Base-by-base conservation (phyloP, 2,888 invertebrate genomes). In the Rhopalosiphum nymphaeae region DNA sequence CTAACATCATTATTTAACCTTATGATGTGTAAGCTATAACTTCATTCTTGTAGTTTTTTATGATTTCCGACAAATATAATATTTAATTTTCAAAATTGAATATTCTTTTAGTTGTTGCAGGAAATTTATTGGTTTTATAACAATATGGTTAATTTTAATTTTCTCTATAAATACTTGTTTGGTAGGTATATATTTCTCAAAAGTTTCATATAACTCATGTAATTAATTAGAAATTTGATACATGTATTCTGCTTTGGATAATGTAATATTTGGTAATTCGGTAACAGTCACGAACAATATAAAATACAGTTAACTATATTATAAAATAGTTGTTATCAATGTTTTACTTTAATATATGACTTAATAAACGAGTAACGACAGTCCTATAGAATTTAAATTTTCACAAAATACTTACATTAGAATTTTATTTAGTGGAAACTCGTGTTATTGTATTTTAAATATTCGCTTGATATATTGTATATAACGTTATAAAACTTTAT, bases 221-320 rank as follows among this genome's bases (percentile, higher is more conserved):
- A 67, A 67, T 13, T 67, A n/a, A 67, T 67, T 67, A 67, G n/a
- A 67, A 67, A 67, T 67, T 67, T 67, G 67, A 67, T 67, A 67
- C 61, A n/a, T n/a, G 61, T 67, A 67, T 67, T 11, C 11, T n/a
- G 4, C 61, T 13, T 67, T 13, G n/a, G n/a, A 67, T 16, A 67
- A 67, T 67, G n/a, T 67, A 67, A n/a, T 67, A 13, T 67, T 67
- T 26, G 26, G 9, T 26, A 57, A 26, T 16, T n/a, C n/a, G 16
- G 67, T 67, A 67, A 67, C n/a, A n/a, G 13, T n/a, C 16, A 5
- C n/a, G n/a, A 67, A 67, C 4, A n/a, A n/a, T n/a, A 67, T 67
- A 67, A 67, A 67, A 67, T 16, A 67, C 16, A 67, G 16, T 67
- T 36, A 67, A 67, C n/a, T 16, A 67, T 67, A 36, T n/a, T 5